These are phyloP conservation scores for Leptopilina clavipes DNA, from an alignment of 1,140 invertebrate genomes.

Conservation along the genomic window DNA sequence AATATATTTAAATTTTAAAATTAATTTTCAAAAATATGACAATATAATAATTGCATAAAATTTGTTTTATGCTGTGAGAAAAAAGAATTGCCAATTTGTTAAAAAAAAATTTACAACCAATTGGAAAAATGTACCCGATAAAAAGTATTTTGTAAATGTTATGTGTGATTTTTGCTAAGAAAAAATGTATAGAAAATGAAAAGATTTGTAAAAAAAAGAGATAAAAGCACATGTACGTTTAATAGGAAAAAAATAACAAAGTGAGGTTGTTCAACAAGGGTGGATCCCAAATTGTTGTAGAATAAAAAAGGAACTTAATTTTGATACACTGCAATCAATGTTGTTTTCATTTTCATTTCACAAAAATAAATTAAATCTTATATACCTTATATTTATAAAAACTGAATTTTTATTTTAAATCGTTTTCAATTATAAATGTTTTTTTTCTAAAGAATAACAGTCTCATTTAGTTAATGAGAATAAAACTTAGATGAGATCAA, in stretches of 20 bases:
- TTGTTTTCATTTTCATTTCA: constrained; percentile 29
- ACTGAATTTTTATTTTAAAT: no score
- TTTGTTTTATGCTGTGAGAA: background rate
- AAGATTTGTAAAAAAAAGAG: constrained; percentile 18
- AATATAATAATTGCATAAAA: background rate
- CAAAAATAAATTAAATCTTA: no score
- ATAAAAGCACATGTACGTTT: constrained; percentile 13
- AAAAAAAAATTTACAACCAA: background rate
- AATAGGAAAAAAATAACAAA: background rate
- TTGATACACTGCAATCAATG: constrained; percentile 19
- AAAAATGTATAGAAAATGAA: constrained; percentile 14
- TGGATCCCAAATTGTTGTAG: background rate
- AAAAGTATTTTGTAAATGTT: constrained; percentile 29
- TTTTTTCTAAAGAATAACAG: no score
- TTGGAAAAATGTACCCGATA: background rate
- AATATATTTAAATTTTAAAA: no score
- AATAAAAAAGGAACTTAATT: constrained; percentile 4
- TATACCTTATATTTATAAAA: no score
- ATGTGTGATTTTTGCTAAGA: background rate
- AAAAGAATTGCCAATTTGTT: background rate
- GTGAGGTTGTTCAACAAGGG: background rate
- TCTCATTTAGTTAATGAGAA: no score
- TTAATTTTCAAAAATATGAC: no score
- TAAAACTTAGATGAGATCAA: no score
- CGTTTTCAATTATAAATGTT: no score